A percentile compares a stretch with the other conserved stretches of the same genome.
Evolutionary conservation across 1,140 invertebrate species (phyloP).

Genomic region (Meloidogyne floridensis): DNA sequence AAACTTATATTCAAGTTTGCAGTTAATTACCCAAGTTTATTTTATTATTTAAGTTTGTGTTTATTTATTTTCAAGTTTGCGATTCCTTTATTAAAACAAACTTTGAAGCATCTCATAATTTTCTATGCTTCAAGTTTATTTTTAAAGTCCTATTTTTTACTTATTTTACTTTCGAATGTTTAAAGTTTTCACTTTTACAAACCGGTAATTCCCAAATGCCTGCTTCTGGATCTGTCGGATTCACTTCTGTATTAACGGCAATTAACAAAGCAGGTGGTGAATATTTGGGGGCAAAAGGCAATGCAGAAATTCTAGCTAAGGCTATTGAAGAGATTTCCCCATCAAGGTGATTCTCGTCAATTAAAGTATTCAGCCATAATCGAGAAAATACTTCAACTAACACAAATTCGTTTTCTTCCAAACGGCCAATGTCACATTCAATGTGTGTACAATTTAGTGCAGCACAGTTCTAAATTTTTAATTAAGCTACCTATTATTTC

Average conservation of each 20-base stretch:
- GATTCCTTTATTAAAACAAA: too few species aligned
- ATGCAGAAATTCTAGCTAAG: slow-evolving; percentile 56
- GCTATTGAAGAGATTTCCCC: slow-evolving; percentile 62
- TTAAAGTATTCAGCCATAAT: slow-evolving; percentile 62
- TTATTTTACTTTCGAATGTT: too few species aligned
- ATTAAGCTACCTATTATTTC: neutral
- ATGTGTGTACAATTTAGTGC: slow-evolving; percentile 63
- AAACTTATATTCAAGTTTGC: too few species aligned
- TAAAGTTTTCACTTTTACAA: too few species aligned
- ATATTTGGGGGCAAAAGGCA: slow-evolving; percentile 57
- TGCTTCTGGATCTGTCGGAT: slow-evolving; percentile 53
- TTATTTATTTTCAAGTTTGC: too few species aligned
- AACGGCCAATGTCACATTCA: slow-evolving; percentile 59
- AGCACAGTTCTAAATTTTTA: slow-evolving; percentile 54
- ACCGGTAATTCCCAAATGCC: slow-evolving; percentile 26
- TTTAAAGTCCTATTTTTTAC: too few species aligned
- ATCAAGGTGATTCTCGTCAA: slow-evolving; percentile 55
- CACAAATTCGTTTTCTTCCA: slow-evolving; percentile 60
- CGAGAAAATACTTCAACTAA: slow-evolving; percentile 62
- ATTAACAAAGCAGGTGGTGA: slow-evolving; percentile 53
- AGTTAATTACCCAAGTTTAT: too few species aligned
- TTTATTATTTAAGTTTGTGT: too few species aligned
- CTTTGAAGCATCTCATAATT: too few species aligned
- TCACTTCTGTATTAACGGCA: slow-evolving; percentile 58
- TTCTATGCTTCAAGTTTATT: too few species aligned